Base-by-base conservation (phyloP, 2,113 vertebrate species). In the Eolophus roseicapilla region DNA sequence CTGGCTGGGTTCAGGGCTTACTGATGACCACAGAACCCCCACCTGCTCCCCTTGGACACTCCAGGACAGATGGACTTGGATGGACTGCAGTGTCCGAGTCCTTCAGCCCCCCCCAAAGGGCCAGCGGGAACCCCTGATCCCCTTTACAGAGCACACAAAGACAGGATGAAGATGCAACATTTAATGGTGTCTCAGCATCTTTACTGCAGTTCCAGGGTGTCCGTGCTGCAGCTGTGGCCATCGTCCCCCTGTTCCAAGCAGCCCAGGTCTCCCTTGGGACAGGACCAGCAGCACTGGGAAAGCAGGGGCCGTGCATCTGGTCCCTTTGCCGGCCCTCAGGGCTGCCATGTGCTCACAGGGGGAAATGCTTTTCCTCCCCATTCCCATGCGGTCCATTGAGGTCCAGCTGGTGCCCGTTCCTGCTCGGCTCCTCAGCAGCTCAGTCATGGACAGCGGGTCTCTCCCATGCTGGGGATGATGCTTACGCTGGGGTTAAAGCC, bases 221-320 rank as follows among this genome's bases (percentile, higher is more conserved):
- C 33, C 0, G 4, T 53, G 62, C 49, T 12, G 20, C 53, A 46
- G 65, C 74, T 0, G 1, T 5, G 33, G 44, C 50, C 52, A 24
- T 59, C 3, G 0, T 8, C 28, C 19, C 44, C 7, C 25, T 4
- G 11, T 43, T 39, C 9, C 0, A 2, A 18, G 16, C 47, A 74
- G 49, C 44, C 35, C 0, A 0, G n/a, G 39, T 18, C 9, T 2
- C 59, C 62, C 73, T 53, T 2, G 4, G 73, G 37, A 29, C 0
- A 6, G 86, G 68, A 27, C 23, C 10, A 2, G 59, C 35, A 55
- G 35, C 9, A 15, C 1, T 1, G 43, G 70, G 19, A 11, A 21
- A 46, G 53, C 1, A 0, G 37, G 52, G 27, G 21, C 37, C 5
- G 0, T 13, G 31, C 33, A 31, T 57, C 47, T 43, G 64, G 60